Percentiles rank a stretch among this genome's conserved stretches.
Conservation (phyloP, 30 jellyfish, hydroid and myxozoan genomes). For the Chironex yamaguchii region DNA sequence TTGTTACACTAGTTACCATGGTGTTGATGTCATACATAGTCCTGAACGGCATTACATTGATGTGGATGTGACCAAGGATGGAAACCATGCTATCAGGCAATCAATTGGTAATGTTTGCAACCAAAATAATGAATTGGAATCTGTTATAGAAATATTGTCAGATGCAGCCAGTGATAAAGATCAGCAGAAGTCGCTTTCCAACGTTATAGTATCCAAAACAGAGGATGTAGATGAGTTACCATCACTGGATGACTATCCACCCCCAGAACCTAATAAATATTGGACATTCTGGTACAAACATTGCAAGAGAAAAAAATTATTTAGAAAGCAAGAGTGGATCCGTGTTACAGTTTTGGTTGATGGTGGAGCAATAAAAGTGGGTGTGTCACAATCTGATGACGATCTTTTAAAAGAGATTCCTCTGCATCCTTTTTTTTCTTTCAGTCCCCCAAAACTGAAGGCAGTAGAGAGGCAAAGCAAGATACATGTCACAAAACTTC, state of each 20-base stretch:
- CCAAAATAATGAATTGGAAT: no score
- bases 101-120: no score
- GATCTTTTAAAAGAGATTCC: slow-evolving; percentile 81
- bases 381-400: slow-evolving; percentile 26
- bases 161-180: no score
- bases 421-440: slow-evolving; percentile 81
- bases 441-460: slow-evolving; percentile 75
- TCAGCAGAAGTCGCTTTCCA: no score
- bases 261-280: background rate
- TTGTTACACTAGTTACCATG: no score
- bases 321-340: slow-evolving; percentile 77
- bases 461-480: slow-evolving; percentile 38
- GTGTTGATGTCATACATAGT: no score
- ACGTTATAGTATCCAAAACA: no score
- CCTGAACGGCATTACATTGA: no score
- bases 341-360: slow-evolving; percentile 65
- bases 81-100: no score
- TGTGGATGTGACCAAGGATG: no score
- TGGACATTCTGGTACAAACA: slow-evolving; percentile 85
- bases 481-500: slow-evolving; percentile 84
- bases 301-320: slow-evolving; percentile 61
- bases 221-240: no score
- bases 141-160: no score
- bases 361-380: slow-evolving; percentile 51
- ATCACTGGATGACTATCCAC: slow-evolving; percentile 75